These are phyloP conservation scores for Hepsetus odoe DNA, from an alignment of 2,113 vertebrate genomes.

Conservation along the genomic window DNA sequence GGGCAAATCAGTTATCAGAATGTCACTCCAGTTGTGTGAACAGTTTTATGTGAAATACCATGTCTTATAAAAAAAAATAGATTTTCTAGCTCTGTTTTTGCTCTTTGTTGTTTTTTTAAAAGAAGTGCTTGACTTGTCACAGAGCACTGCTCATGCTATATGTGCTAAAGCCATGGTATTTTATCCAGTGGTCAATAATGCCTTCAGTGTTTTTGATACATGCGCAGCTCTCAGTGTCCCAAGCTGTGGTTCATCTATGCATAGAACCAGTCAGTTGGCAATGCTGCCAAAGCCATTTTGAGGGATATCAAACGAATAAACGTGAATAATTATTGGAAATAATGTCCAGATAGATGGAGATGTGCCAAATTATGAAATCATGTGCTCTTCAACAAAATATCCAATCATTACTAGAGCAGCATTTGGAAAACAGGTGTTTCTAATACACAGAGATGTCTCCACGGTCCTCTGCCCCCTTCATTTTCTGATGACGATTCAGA, in stretches of 20 bases:
- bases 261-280: slow-evolving; percentile 37
- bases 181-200: slow-evolving; percentile 26
- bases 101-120: too few relatives aligned
- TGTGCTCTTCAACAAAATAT: slow-evolving; percentile 62
- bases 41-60: too few relatives aligned
- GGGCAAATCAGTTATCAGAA: slow-evolving; percentile 55
- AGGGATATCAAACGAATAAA: slow-evolving; percentile 63
- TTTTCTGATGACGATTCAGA: slow-evolving; percentile 72
- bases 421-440: slow-evolving; percentile 79
- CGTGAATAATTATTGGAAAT: slow-evolving; percentile 72
- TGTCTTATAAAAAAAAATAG: too few relatives aligned
- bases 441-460: slow-evolving; percentile 68
- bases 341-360: slow-evolving; percentile 69
- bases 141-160: neutral
- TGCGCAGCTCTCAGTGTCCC: slow-evolving; percentile 24
- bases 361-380: slow-evolving; percentile 77
- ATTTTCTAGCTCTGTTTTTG: too few relatives aligned
- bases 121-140: too few relatives aligned
- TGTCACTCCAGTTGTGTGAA: slow-evolving; percentile 54
- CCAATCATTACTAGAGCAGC: slow-evolving; percentile 72
- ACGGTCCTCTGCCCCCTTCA: slow-evolving; percentile 56
- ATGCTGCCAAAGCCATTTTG: slow-evolving; percentile 52
- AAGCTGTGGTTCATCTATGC: slow-evolving; percentile 49
- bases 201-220: slow-evolving; percentile 40
- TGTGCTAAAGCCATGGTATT: slow-evolving; percentile 51